Evolutionary conservation across 1,140 invertebrate species (phyloP).

Genomic region (Drosophila orosa): DNA sequence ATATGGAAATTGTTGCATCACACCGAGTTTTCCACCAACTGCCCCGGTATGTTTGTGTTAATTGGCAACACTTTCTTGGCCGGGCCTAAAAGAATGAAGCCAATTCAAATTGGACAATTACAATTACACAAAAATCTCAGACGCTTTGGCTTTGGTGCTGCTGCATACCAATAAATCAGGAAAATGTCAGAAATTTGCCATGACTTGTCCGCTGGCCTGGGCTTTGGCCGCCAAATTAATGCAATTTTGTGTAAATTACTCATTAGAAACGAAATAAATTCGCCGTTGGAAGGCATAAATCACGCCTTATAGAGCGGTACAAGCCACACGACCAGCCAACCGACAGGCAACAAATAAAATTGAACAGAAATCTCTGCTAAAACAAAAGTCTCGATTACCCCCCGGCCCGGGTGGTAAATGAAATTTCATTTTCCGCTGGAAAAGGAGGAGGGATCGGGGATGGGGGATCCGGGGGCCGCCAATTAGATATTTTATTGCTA

Average conservation of each 20-base stretch:
- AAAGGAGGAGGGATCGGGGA: constrained; percentile 7
- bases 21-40: constrained; percentile 28
- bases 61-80: constrained; percentile 53
- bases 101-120: constrained; percentile 55
- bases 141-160: constrained; percentile 1
- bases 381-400: constrained; percentile 77
- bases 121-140: constrained; percentile 53
- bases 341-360: constrained; percentile 49
- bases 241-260: constrained; percentile 83
- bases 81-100: constrained; percentile 44
- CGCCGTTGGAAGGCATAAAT: constrained; percentile 71
- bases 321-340: constrained; percentile 40
- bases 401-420: constrained; percentile 53
- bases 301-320: constrained; percentile 72
- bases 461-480: constrained; percentile 30
- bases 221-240: constrained; percentile 76
- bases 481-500: constrained; percentile 83
- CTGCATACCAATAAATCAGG: constrained; percentile 68
- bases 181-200: constrained; percentile 81
- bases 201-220: constrained; percentile 65
- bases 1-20: constrained; percentile 65
- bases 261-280: constrained; percentile 82
- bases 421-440: constrained; percentile 63
- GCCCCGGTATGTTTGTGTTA: constrained; percentile 42
- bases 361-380: constrained; percentile 49